Conservation (phyloP, 2,797 vertebrate species). For the Propithecus deckenii region DNA sequence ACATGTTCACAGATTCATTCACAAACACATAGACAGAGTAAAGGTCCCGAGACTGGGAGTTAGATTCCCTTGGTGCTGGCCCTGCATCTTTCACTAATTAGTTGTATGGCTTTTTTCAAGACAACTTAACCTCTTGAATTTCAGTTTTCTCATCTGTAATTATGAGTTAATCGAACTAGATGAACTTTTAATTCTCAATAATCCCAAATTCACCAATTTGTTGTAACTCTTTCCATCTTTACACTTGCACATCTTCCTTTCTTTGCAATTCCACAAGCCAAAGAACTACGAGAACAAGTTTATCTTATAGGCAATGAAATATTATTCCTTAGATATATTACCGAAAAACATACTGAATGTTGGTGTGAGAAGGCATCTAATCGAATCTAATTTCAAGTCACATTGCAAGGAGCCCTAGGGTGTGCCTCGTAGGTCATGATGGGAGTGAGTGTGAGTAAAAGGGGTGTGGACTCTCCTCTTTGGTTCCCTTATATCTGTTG, state of each 20-base stretch:
- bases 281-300: background rate
- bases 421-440: background rate
- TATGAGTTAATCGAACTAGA: background rate
- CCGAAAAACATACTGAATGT: background rate
- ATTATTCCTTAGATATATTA: background rate
- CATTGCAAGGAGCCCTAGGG: background rate
- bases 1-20: background rate
- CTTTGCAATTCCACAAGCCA: background rate
- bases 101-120: conserved; percentile 35
- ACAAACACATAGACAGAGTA: background rate
- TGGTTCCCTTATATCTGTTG: background rate
- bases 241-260: background rate
- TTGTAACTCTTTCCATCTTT: background rate
- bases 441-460: background rate
- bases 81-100: conserved; percentile 23
- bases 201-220: background rate
- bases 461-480: background rate
- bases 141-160: background rate
- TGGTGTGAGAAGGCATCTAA: background rate
- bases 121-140: conserved; percentile 14
- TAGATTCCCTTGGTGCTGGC: background rate
- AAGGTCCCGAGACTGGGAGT: background rate
- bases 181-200: conserved; percentile 27
- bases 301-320: background rate
- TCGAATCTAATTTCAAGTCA: background rate